Evolutionary conservation across 2,888 invertebrate genomes (phyloP).

Genomic region (Cataglyphis livida): DNA sequence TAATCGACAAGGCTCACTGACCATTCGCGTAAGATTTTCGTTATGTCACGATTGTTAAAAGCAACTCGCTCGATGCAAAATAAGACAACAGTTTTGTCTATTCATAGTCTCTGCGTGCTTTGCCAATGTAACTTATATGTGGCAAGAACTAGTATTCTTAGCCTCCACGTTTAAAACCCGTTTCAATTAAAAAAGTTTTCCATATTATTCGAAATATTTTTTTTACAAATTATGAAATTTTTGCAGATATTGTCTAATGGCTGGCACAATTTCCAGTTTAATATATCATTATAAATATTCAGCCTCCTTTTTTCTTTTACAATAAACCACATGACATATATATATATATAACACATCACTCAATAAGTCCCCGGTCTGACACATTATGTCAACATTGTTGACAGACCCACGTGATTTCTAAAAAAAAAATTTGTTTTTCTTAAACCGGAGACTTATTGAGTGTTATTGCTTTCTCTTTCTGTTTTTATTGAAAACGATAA

Average conservation of each 20-base stretch:
- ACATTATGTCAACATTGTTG: no score
- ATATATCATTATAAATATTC: slow-evolving; percentile 69
- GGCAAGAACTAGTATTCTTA: not conserved
- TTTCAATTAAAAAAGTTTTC: not conserved
- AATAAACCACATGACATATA: not conserved
- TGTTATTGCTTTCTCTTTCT: no score
- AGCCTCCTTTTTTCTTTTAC: not conserved
- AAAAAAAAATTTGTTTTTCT: no score
- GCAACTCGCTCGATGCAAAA: not conserved
- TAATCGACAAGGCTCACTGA: slow-evolving; percentile 13
- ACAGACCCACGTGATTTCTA: no score
- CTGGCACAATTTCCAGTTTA: slow-evolving; percentile 64
- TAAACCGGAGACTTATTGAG: no score
- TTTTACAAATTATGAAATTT: not conserved
- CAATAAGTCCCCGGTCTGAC: no score
- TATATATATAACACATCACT: no score
- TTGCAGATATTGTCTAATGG: not conserved
- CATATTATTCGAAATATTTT: not conserved
- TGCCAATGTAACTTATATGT: not conserved
- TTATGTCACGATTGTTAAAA: not conserved
- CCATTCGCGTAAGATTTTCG: not conserved
- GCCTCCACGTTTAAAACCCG: not conserved
- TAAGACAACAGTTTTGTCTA: not conserved
- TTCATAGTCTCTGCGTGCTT: not conserved
- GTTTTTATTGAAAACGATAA: no score